phyloP scores from a whole-genome alignment of 2,797 vertebrate genomes.

The Psittacula derbiana region DNA sequence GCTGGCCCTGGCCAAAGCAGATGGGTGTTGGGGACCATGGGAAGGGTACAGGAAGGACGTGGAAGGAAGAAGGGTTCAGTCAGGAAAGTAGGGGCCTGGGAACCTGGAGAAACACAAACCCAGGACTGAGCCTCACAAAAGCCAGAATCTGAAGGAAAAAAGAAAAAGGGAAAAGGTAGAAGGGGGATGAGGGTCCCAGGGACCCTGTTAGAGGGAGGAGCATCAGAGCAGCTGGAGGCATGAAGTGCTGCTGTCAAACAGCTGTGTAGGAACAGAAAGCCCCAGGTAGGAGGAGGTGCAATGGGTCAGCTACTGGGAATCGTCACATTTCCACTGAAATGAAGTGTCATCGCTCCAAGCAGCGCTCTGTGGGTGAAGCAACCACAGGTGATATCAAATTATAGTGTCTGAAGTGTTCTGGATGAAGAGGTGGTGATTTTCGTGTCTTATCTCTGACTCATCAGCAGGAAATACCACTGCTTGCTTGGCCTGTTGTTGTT shows the following conservation, averaged over 20 bases:
- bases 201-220: neutral
- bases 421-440: neutral
- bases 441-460: constrained; percentile 11
- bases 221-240: neutral
- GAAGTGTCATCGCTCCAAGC: neutral
- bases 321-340: neutral
- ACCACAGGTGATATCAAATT: neutral
- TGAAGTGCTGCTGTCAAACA: neutral
- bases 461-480: constrained; percentile 4
- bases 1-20: neutral
- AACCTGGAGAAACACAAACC: neutral
- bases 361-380: fast-evolving
- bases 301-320: neutral
- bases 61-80: neutral
- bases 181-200: neutral
- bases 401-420: neutral
- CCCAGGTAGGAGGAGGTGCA: neutral
- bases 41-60: neutral
- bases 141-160: neutral
- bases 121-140: neutral
- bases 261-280: neutral
- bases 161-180: neutral
- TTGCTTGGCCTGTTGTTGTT: neutral
- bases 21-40: neutral
- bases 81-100: neutral